Base-by-base conservation (phyloP, 1,140 invertebrate genomes). In the Drosophila arizonae region DNA sequence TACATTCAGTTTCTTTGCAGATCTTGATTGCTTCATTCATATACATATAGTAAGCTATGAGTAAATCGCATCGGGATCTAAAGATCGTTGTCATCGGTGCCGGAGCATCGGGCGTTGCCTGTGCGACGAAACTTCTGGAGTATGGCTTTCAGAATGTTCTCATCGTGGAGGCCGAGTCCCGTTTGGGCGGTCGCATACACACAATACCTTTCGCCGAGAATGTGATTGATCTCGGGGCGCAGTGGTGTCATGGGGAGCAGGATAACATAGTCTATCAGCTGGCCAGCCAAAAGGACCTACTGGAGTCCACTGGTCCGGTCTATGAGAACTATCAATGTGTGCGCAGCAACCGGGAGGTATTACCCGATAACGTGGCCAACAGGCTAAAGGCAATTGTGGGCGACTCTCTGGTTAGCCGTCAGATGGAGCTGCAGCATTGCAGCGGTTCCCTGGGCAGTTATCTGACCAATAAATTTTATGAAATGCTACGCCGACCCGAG, bases 141-240 rank as follows among this genome's bases (percentile, higher is more conserved):
- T 93, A 93, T 73, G 94, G 93, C 8, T 92, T 94, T 50, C 79
- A 88, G 9, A 92, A 95, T 85, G 77, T 95, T 8, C 92, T 92
- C 0, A 90, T 95, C 52, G 74, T 92, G 15, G 96, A 97, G 92
- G 96, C 95, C 0, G 94, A 94, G 77, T 91, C 94, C 72, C 93
- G 95, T 62, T 93, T 96, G 54, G 96, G 96, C 11, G 96, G 95
- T 9, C 93, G 95, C 58, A 93, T 96, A 68, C 77, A 93, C 51
- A 95, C 95, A 2, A 92, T 93, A 8, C 79, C 93, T 39, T 95
- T 95, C 81, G 94, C 93, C 3, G 93, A 94, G 10, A 93, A 93
- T 71, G 91, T 93, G 28, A 92, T 97, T 10, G 97, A 98, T 91
- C 79, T 98, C 10, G 97, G 97, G 4, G 97, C 96, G 26, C 95